phyloP scores from a whole-genome alignment of 2,888 invertebrate genomes.

The Trachelus iudaicus region DNA sequence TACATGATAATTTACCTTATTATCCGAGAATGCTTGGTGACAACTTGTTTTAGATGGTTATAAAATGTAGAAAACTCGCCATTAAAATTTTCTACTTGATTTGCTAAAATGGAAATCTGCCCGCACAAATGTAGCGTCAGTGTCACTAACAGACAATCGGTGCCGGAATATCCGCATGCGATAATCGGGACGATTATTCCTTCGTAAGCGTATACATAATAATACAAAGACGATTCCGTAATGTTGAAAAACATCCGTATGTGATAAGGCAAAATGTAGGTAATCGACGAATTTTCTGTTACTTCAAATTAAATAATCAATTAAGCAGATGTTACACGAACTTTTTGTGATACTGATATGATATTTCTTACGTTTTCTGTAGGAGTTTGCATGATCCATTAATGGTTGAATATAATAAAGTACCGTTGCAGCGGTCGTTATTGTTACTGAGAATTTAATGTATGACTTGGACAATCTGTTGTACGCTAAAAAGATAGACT shows the following conservation, averaged over 20 bases:
- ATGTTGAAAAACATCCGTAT: constrained; percentile 11
- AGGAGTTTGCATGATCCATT: no score
- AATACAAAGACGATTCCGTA: neutral
- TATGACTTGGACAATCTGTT: no score
- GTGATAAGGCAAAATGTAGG: constrained; percentile 2
- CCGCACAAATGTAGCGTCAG: constrained; percentile 29
- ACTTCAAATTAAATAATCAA: neutral
- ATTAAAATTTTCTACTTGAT: neutral
- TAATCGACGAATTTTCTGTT: neutral
- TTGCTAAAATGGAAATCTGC: constrained; percentile 19
- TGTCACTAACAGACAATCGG: constrained; percentile 20
- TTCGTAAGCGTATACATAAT: constrained; percentile 9
- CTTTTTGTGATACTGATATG: no score
- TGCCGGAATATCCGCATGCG: neutral
- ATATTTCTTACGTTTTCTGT: no score
- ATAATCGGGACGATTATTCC: neutral
- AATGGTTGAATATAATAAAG: no score
- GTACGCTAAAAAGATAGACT: no score
- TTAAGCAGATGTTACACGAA: no score
- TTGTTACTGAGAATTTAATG: no score
- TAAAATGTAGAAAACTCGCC: neutral
- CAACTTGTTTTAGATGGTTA: neutral
- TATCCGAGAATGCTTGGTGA: neutral
- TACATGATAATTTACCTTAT: neutral
- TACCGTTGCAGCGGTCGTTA: no score